Conservation (phyloP, 2,113 vertebrate genomes). For the Microtus oregoni region DNA sequence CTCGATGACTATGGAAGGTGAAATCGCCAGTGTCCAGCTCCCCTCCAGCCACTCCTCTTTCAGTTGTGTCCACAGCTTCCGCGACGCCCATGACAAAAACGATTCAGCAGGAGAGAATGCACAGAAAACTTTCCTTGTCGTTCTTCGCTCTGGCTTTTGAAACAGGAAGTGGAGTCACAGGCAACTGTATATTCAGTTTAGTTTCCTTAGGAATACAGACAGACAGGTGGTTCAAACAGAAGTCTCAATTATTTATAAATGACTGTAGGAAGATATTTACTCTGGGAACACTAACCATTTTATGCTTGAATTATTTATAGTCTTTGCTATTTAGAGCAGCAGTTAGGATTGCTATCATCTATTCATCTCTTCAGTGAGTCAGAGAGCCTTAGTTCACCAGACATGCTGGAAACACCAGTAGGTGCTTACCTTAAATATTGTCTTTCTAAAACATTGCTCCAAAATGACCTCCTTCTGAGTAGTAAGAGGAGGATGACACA, state of each 20-base stretch:
- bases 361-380: background rate
- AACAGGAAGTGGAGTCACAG: background rate
- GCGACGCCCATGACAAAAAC: background rate
- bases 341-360: slow-evolving; percentile 17
- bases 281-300: slow-evolving; percentile 53
- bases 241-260: slow-evolving; percentile 71
- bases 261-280: slow-evolving; percentile 63
- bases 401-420: background rate
- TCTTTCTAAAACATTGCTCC: background rate
- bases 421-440: background rate
- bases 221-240: slow-evolving; percentile 61
- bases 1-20: background rate
- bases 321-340: slow-evolving; percentile 19
- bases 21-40: background rate
- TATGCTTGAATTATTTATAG: slow-evolving; percentile 50
- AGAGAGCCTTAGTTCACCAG: background rate
- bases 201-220: slow-evolving; percentile 26
- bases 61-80: background rate
- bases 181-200: background rate
- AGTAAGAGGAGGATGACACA: background rate
- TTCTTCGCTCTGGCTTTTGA: background rate
- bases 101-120: background rate
- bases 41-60: background rate
- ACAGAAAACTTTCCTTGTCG: background rate
- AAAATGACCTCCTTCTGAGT: background rate